Base-by-base conservation (phyloP, 1,140 invertebrate genomes). In the Arion vulgaris region DNA sequence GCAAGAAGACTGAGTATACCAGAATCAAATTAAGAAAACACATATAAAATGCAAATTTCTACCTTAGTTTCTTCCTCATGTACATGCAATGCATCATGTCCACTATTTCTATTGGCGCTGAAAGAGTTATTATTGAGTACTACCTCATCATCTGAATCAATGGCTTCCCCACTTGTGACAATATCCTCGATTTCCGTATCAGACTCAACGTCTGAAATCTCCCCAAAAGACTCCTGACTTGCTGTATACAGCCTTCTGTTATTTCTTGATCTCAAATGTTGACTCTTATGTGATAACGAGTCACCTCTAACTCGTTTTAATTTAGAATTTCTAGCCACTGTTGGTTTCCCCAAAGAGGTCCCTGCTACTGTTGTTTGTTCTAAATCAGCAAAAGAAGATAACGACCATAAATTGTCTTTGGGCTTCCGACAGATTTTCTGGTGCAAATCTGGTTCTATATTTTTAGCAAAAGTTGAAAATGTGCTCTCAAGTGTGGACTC, bases 131-230 rank as follows among this genome's bases (percentile, higher is more conserved):
- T 28, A 28, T n/a, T 38, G 36, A 19, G 23, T 19, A 41, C 15
- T 1, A 28, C 26, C 36, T 72, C 38, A 5, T 15, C n/a, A 45
- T 41, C 39, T 39, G 19, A 26, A 2, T 41, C 71, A 39, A 41
- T 26, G 23, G 23, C n/a, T 4, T 28, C 36, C 38, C 7, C 4
- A 41, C 41, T 26, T 36, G 26, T 71, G 32, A 34, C 68, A 1
- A 26, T 41, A 13, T n/a, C n/a, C 17, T 41, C 38, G 19, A 2
- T 72, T 1, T 72, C 71, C 17, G 69, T 34, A 38, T 38, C 69
- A 1, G 71, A 72, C 15, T 72, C 71, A 15, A 72, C 39, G 9
- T 72, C 71, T n/a, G 71, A 72, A n/a, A 72, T 72, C 39, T 72
- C 5, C 11, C 39, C 71, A 41, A 23, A n/a, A 39, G 71, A 38